Percentiles rank a stretch among this genome's conserved stretches.
These are phyloP conservation scores for Leistus spinibarbis DNA, from an alignment of 2,888 invertebrate species.

Conservation along the genomic window DNA sequence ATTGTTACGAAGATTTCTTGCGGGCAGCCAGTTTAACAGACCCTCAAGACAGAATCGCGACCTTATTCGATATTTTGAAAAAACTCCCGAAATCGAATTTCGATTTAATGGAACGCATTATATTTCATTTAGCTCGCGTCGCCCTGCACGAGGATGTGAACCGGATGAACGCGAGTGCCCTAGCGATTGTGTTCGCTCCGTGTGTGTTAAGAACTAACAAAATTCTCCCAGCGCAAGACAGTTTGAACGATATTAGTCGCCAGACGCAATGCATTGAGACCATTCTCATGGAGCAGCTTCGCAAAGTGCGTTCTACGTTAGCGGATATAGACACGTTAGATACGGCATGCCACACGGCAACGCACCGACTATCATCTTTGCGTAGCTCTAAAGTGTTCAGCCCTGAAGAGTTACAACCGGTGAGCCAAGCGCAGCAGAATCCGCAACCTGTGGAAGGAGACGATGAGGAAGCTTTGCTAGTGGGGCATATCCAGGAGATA, in stretches of 20 bases:
- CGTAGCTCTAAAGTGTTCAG: constrained; percentile 75
- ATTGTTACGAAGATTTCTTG: constrained; percentile 93
- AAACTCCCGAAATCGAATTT: constrained; percentile 89
- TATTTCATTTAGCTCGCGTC: constrained; percentile 90
- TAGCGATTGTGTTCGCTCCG: constrained; percentile 94
- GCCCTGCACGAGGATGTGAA: constrained; percentile 86
- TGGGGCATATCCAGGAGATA: constrained; percentile 80
- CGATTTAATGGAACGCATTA: constrained; percentile 87
- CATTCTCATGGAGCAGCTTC: constrained; percentile 85
- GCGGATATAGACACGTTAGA: constrained; percentile 91
- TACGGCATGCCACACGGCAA: constrained; percentile 83
- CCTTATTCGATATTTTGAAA: constrained; percentile 84
- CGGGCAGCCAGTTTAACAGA: constrained; percentile 86
- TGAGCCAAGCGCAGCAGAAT: constrained; percentile 49
- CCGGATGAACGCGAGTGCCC: constrained; percentile 88
- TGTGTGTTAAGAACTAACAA: constrained; percentile 90
- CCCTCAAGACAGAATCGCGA: constrained; percentile 79
- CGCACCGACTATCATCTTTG: constrained; percentile 76
- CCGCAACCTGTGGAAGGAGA: constrained; percentile 59
- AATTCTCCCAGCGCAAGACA: constrained; percentile 87
- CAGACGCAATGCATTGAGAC: constrained; percentile 91
- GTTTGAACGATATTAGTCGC: constrained; percentile 85
- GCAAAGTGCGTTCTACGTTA: constrained; percentile 81
- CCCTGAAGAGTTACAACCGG: constrained; percentile 61
- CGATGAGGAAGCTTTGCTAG: constrained; percentile 76